phyloP scores from a whole-genome alignment of 2,888 invertebrate species.

The Zygaena filipendulae region DNA sequence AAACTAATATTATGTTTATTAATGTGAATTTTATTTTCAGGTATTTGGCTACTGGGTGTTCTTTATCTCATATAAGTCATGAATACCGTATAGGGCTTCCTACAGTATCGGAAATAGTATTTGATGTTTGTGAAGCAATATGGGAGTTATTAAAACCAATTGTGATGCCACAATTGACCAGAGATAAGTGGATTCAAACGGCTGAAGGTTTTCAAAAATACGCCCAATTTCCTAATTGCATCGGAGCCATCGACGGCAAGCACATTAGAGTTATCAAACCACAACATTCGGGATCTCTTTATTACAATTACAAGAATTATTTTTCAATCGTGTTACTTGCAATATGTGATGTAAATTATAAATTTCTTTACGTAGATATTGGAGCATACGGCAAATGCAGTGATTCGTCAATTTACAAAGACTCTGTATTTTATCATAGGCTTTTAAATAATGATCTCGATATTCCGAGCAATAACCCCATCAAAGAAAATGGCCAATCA shows the following conservation, averaged over 20 bases:
- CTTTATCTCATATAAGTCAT: no score
- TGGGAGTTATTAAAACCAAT: constrained; percentile 4
- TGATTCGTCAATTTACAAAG: constrained; percentile 8
- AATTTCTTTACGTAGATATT: constrained; percentile 8
- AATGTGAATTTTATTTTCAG: no score
- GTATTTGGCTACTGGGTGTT: no score
- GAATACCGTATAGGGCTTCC: no score
- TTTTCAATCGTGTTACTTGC: constrained; percentile 18
- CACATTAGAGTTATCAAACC: constrained; percentile 18
- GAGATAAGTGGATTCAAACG: constrained; percentile 4
- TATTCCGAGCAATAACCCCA: constrained; percentile 10
- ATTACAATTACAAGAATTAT: constrained; percentile 17
- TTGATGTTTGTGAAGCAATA: constrained; percentile 1
- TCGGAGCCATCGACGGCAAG: constrained; percentile 19
- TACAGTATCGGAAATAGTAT: constrained; percentile 4
- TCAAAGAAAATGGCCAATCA: constrained; percentile 9
- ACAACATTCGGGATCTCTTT: constrained; percentile 17
- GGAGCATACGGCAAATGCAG: constrained; percentile 17
- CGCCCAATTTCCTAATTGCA: constrained; percentile 18
- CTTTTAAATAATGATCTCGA: constrained; percentile 9
- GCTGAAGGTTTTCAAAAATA: constrained; percentile 15
- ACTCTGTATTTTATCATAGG: constrained; percentile 9
- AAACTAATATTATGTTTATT: constrained; percentile 7
- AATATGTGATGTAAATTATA: constrained; percentile 15
- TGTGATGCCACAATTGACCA: constrained; percentile 8